A percentile compares a stretch with the other conserved stretches of the same genome.
Evolutionary conservation across 2,888 invertebrate genomes (phyloP).

Genomic region (Epinotia bilunana): DNA sequence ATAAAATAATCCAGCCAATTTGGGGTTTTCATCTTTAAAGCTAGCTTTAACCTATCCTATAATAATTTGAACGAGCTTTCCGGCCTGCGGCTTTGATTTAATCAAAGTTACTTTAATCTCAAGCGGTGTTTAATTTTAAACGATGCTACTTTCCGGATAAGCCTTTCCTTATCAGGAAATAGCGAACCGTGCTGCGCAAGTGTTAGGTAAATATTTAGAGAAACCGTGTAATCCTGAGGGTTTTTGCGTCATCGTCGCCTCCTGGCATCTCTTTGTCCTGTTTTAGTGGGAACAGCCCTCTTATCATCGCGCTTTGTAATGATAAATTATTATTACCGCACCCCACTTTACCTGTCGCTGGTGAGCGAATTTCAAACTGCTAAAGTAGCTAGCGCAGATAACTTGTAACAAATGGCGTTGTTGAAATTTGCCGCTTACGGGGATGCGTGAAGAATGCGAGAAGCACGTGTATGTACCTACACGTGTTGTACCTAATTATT

Average conservation of each 20-base stretch:
- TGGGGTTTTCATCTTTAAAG: slow-evolving; percentile 1
- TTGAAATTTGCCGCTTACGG: slow-evolving; percentile 35
- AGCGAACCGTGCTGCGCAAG: slow-evolving; percentile 52
- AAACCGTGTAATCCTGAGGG: slow-evolving; percentile 70
- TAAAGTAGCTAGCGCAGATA: slow-evolving; percentile 41
- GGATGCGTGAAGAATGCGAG: slow-evolving; percentile 1
- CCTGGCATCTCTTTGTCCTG: slow-evolving; percentile 65
- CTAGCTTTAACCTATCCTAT: not conserved
- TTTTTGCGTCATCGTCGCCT: slow-evolving; percentile 61
- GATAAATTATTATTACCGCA: slow-evolving; percentile 67
- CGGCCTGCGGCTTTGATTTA: slow-evolving; percentile 12
- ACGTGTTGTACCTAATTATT: not conserved
- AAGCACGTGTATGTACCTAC: not conserved
- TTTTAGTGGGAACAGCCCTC: slow-evolving; percentile 61
- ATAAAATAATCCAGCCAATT: not conserved
- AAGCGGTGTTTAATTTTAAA: slow-evolving; percentile 16
- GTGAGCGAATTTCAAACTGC: slow-evolving; percentile 42
- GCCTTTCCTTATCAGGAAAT: slow-evolving; percentile 36
- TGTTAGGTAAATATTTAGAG: slow-evolving; percentile 76
- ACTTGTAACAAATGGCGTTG: slow-evolving; percentile 41
- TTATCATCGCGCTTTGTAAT: slow-evolving; percentile 73
- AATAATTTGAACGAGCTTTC: not conserved
- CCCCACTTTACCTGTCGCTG: slow-evolving; percentile 45
- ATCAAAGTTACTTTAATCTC: slow-evolving; percentile 25
- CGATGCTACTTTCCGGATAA: slow-evolving; percentile 15